These are phyloP conservation scores for Noctua fimbriata DNA, from an alignment of 2,888 invertebrate species.

Conservation along the genomic window DNA sequence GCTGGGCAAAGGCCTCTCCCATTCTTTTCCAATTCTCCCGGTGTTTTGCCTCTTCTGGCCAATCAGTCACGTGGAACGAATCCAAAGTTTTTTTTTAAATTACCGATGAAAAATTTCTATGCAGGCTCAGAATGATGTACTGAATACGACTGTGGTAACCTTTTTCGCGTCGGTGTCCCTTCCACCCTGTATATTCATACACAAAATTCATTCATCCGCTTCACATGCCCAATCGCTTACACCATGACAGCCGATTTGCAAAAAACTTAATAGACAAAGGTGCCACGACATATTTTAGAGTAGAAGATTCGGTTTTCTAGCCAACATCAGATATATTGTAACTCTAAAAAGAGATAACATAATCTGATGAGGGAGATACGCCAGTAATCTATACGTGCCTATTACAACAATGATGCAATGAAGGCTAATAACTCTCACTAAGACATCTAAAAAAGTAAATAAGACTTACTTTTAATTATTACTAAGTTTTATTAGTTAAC, in stretches of 20 bases:
- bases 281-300: background rate
- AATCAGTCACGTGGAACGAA: too few species aligned
- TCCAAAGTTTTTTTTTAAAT: too few species aligned
- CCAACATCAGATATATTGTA: background rate
- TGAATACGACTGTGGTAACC: too few species aligned
- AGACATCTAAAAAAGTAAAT: background rate
- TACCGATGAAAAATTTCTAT: too few species aligned
- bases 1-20: too few species aligned
- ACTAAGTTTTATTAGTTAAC: too few species aligned
- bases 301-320: background rate
- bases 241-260: background rate
- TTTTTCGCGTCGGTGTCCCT: too few species aligned
- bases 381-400: background rate
- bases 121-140: too few species aligned
- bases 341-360: slow-evolving; percentile 5
- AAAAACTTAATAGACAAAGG: background rate
- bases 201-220: background rate
- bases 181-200: too few species aligned
- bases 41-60: too few species aligned
- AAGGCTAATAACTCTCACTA: background rate
- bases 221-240: background rate
- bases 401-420: background rate
- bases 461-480: background rate
- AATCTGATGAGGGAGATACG: slow-evolving; percentile 1
- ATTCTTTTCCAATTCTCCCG: too few species aligned